Conservation (phyloP, 2,797 vertebrate genomes). For the Ambastaia sidthimunki region DNA sequence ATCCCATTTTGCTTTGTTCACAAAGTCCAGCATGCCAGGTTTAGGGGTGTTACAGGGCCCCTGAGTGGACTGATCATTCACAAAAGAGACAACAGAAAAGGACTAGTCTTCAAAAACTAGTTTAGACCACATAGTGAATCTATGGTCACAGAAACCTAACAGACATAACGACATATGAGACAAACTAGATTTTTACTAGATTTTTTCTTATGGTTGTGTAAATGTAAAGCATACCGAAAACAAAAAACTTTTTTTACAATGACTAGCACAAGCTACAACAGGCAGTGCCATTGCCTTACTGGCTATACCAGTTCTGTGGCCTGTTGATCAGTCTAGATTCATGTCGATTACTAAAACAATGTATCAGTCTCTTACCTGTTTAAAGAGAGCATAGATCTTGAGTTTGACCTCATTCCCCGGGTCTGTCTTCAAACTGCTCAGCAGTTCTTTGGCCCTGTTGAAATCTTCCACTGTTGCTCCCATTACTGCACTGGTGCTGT, state of each 20-base stretch:
- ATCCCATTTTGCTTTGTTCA: constrained; percentile 96
- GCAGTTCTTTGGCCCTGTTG: constrained; percentile 79
- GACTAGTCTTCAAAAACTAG: too few relatives aligned
- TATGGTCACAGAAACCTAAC: too few relatives aligned
- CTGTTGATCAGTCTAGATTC: not conserved
- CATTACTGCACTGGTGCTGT: constrained; percentile 71
- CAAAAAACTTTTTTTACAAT: too few relatives aligned
- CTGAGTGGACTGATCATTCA: constrained; percentile 81
- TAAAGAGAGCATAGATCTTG: constrained; percentile 90
- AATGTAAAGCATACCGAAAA: too few relatives aligned
- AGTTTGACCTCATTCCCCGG: constrained; percentile 89
- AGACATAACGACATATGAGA: too few relatives aligned
- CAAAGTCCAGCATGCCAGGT: constrained; percentile 89
- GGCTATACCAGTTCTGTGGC: not conserved
- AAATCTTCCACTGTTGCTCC: constrained; percentile 83
- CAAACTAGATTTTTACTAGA: too few relatives aligned
- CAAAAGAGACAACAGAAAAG: not conserved
- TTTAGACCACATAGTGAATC: too few relatives aligned
- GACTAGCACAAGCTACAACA: too few relatives aligned
- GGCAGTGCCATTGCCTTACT: too few relatives aligned
- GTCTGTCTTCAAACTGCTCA: constrained; percentile 84
- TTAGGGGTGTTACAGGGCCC: constrained; percentile 88
- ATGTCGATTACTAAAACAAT: not conserved
- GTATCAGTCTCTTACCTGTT: constrained; percentile 82
- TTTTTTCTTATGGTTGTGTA: too few relatives aligned